Base-by-base conservation (phyloP, 2,797 vertebrate species). In the Luscinia megarhynchos region DNA sequence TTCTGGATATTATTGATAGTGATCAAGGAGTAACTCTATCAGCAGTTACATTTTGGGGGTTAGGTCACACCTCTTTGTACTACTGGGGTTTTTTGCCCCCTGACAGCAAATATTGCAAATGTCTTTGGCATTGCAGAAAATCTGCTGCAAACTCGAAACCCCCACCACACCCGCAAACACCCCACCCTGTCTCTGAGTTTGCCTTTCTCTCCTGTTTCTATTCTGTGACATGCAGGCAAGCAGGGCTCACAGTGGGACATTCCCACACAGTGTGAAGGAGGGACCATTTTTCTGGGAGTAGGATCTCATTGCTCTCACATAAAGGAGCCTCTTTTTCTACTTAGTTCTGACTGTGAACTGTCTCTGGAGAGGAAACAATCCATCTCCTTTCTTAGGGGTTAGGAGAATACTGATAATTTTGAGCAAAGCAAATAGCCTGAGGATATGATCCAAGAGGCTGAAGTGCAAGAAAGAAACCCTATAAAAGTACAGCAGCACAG, bases 161-260 rank as follows among this genome's bases (percentile, higher is more conserved):
- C 8, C 4, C 15, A 20, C 3, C 6, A 6, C 15, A 38, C 22
- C 29, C 23, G 46, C 11, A 1, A 48, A 36, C 26, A 79, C 14
- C 22, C 74, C 67, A 10, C 26, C 82, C 67, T 79, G 53, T 48
- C 46, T 46, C 9, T 59, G 59, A 72, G 34, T 59, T 34, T 46
- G 26, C 9, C 46, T 36, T 77, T 29, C n/a, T 62, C 30, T 36
- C 24, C 38, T 75, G 10, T 55, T 19, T 16, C 38, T 61, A 20
- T 26, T 18, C 62, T 54, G 34, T 34, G 34, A 46, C 34, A 13
- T 5, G 17, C 7, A 72, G 17, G 19, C 9, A 82, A 63, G 29
- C 1, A 1, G 15, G 43, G 11, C 21, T 41, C n/a, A 46, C 5
- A 10, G 20, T 29, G 21, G 9, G 9, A 1, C 7, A 24, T 63